These are phyloP conservation scores for Homarus americanus DNA, from an alignment of 1,140 invertebrate genomes.

Conservation along the genomic window DNA sequence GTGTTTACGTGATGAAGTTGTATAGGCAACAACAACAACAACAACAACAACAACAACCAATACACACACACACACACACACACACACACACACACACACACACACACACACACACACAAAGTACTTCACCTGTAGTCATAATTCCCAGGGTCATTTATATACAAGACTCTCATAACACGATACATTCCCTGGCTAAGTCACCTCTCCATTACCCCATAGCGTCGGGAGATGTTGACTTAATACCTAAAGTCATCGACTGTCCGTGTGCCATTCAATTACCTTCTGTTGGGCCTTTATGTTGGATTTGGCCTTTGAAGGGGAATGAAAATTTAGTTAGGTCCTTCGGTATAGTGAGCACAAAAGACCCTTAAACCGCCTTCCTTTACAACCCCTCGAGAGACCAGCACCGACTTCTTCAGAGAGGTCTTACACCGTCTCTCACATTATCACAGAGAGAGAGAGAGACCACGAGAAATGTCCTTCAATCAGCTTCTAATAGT, in stretches of 20 bases:
- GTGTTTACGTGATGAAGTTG: too few species aligned
- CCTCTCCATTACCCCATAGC: neutral
- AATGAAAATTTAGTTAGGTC: conserved; percentile 67
- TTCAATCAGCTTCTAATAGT: conserved; percentile 47
- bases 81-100: neutral
- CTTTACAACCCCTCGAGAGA: neutral
- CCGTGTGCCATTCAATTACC: conserved; percentile 7
- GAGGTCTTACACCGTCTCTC: neutral
- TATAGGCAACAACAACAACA: too few species aligned
- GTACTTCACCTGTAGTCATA: neutral
- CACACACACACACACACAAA: neutral
- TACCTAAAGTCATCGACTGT: conserved; percentile 31
- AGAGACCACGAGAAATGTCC: conserved; percentile 1
- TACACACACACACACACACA: conserved; percentile 13
- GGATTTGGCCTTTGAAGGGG: conserved; percentile 20
- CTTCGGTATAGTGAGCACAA: conserved; percentile 13
- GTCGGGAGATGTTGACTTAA: neutral
- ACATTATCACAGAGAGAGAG: neutral
- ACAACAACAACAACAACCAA: too few species aligned
- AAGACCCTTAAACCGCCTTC: conserved; percentile 28
- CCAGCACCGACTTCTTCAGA: neutral
- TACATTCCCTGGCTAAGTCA: neutral
- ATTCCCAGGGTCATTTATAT: neutral
- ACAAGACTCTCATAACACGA: neutral
- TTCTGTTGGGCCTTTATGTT: conserved; percentile 60